Evolutionary conservation across 2,797 vertebrate genomes (phyloP).

Genomic region (Adelosebastes latens): DNA sequence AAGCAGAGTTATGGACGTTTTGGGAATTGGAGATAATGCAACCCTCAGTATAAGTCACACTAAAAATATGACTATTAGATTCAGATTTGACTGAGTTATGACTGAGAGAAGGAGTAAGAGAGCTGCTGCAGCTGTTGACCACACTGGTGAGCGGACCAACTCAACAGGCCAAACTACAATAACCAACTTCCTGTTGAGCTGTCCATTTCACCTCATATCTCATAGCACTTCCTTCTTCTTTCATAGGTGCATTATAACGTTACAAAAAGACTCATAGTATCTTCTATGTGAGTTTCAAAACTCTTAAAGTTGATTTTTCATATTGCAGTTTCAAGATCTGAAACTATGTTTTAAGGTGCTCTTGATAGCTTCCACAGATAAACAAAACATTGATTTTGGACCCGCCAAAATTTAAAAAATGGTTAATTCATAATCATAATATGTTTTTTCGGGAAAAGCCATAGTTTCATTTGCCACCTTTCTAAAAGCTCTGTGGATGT

Average conservation of each 20-base stretch:
- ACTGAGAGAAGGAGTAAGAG: not conserved
- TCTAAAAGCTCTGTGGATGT: too few species aligned
- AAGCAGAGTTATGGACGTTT: not conserved
- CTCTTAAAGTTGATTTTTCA: not conserved
- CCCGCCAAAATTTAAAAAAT: too few species aligned
- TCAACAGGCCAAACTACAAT: not conserved
- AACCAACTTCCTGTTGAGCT: not conserved
- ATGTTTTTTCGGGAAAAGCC: too few species aligned
- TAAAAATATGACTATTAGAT: not conserved
- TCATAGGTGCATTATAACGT: not conserved
- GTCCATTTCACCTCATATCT: not conserved
- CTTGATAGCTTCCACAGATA: too few species aligned
- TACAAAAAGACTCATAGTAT: not conserved
- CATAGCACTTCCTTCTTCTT: not conserved
- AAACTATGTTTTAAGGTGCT: not conserved
- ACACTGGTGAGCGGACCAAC: not conserved
- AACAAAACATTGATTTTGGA: too few species aligned
- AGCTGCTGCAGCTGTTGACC: not conserved
- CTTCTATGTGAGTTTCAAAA: not conserved
- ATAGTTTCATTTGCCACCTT: too few species aligned
- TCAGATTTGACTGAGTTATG: not conserved
- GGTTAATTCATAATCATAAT: accelerated
- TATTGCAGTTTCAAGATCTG: not conserved
- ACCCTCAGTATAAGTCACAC: not conserved
- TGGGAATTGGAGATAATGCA: not conserved